Percentiles rank a stretch among this genome's conserved stretches.
phyloP scores from a whole-genome alignment of 2,888 invertebrate genomes.

The Antheraea yamamai region DNA sequence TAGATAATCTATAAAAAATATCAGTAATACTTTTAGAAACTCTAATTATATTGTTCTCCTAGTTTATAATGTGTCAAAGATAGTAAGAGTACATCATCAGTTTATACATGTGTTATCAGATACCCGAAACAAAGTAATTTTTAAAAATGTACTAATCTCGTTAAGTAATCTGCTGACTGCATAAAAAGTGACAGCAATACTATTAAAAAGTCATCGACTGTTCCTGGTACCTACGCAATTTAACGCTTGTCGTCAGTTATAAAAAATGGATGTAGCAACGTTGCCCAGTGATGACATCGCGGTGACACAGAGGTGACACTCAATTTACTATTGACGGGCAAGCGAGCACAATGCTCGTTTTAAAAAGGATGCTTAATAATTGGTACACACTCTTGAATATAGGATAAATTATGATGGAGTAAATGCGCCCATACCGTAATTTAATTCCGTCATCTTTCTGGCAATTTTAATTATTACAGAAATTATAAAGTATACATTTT shows the following conservation, averaged over 20 bases:
- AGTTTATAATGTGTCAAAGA: not conserved
- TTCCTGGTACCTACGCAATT: conserved; percentile 40
- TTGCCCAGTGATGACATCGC: conserved; percentile 40
- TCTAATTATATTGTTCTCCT: too few relatives aligned
- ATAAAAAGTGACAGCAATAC: conserved; percentile 12
- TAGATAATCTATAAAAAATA: too few relatives aligned
- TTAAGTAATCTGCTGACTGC: not conserved
- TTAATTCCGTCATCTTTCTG: not conserved
- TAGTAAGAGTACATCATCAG: not conserved
- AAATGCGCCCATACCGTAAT: not conserved
- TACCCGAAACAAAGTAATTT: not conserved
- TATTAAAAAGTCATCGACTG: conserved; percentile 24
- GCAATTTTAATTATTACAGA: not conserved
- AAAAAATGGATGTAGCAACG: conserved; percentile 57
- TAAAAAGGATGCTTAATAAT: conserved; percentile 17
- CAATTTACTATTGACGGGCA: conserved; percentile 54
- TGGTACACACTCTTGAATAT: not conserved
- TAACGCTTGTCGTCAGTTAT: conserved; percentile 38
- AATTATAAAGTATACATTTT: not conserved
- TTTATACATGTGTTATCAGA: not conserved
- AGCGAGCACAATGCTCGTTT: conserved; percentile 11
- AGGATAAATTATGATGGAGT: not conserved
- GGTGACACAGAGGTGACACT: conserved; percentile 55
- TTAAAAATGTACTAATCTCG: not conserved
- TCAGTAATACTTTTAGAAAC: too few relatives aligned